Conservation (phyloP, 2,113 vertebrate genomes). For the Artemisiospiza belli region DNA sequence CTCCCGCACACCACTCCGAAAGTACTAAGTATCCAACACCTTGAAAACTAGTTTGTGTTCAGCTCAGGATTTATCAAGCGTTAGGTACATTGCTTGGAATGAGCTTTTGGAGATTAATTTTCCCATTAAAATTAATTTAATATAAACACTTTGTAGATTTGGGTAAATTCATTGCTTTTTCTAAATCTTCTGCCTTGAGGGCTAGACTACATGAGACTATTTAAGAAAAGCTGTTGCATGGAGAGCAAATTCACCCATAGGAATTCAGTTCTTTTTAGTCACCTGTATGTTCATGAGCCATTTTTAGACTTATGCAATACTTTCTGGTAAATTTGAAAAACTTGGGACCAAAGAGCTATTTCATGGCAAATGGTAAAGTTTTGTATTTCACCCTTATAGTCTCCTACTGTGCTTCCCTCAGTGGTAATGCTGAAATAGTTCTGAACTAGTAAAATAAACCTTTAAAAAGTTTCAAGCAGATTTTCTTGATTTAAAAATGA, state of each 20-base stretch:
- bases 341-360: not conserved
- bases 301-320: not conserved
- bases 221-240: not conserved
- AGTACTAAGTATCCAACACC: not conserved
- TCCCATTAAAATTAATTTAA: constrained; percentile 6
- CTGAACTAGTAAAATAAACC: constrained; percentile 66
- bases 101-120: constrained; percentile 19
- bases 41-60: not conserved
- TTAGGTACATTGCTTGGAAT: not conserved
- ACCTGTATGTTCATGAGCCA: not conserved
- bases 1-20: not conserved
- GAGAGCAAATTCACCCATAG: not conserved
- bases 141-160: not conserved
- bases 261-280: not conserved
- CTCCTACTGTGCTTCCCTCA: constrained; percentile 19
- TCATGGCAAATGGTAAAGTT: not conserved
- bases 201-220: not conserved
- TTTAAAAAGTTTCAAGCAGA: constrained; percentile 74
- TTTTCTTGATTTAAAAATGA: constrained; percentile 75
- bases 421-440: constrained; percentile 41
- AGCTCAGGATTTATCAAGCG: not conserved
- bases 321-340: constrained; percentile 9
- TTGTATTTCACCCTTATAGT: constrained; percentile 29
- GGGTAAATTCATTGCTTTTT: not conserved
- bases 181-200: not conserved